Base-by-base conservation (phyloP, 2,888 invertebrate species). In the Sesia bembeciformis region DNA sequence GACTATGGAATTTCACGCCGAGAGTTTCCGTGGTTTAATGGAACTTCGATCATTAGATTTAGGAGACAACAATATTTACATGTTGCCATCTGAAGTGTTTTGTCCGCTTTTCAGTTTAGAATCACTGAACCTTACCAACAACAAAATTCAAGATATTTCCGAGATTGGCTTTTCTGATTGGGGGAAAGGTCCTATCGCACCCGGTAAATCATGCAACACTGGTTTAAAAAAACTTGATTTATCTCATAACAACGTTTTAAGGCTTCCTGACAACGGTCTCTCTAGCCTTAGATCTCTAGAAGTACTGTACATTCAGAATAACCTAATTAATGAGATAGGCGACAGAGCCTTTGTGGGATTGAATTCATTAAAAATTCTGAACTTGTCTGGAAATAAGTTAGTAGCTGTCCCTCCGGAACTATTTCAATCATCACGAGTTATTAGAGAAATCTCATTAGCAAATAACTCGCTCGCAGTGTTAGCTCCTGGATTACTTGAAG, bases 381-480 rank as follows among this genome's bases (percentile, higher is more conserved):
- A 96, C 84, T 86, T 96, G 74, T 94, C 95, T 6, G 93, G 94
- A 74, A 96, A 97, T 87, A 92, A 92, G 72, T 90, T 97, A 70
- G 93, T 93, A 53, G 93, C 94, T 51, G 91, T 96, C 64, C 96
- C 96, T 53, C 93, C 95, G 38, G 94, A 94, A 80, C 80, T 96
- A 66, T 95, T 96, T 80, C 91, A 93, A 76, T 92, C 93, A 62
- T 93, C 93, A 51, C 90, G 92, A 65, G 92, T 93, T 68, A 86
- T 96, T 62, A 91, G 91, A 65, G 93, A 94, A 78, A 90, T 96
- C 66, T 92, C 94, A 74, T 90, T 95, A 67, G 92, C 93, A 65
- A 95, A 95, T 81, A 96, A 96, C 81, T 94, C 94, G n/a, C 84
- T 96, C 59, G 91, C 93, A 60, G 93, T 94, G 43, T 83, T 96